These are phyloP conservation scores for Atta cephalotes DNA, from an alignment of 1,140 invertebrate genomes.

Conservation along the genomic window DNA sequence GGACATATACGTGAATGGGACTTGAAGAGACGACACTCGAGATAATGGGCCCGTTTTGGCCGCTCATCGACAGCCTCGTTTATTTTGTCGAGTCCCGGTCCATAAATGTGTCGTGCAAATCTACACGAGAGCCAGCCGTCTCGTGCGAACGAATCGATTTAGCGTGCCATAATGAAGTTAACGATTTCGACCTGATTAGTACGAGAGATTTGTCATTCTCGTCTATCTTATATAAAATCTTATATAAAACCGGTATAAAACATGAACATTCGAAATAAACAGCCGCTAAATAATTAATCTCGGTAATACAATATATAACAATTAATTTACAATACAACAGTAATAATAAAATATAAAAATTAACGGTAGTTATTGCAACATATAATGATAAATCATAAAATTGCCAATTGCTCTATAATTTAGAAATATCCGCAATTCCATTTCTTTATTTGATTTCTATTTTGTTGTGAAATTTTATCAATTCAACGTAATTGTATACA, in stretches of 20 bases:
- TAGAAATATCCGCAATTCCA: neutral
- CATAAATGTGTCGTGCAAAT: conserved; percentile 43
- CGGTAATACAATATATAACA: neutral
- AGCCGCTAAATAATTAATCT: neutral
- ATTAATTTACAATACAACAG: neutral
- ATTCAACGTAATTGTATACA: neutral
- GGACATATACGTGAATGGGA: neutral
- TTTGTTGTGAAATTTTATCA: neutral
- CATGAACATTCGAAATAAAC: neutral
- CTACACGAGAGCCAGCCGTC: conserved; percentile 1
- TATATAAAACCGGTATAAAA: conserved; percentile 15
- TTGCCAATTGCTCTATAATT: neutral
- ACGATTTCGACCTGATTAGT: conserved; percentile 72
- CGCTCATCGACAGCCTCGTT: conserved; percentile 42
- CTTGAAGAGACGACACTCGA: conserved; percentile 31
- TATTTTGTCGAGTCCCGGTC: conserved; percentile 23
- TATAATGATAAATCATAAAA: neutral
- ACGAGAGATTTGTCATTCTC: conserved; percentile 20
- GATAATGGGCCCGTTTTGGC: conserved; percentile 51
- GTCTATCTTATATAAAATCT: conserved; percentile 14
- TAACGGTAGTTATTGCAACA: neutral
- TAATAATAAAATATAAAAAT: neutral
- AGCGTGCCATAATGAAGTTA: conserved; percentile 75
- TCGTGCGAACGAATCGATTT: conserved; percentile 60
- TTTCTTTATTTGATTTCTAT: neutral